Evolutionary conservation across 2,888 invertebrate species (phyloP), one percentile per base, ranked within the genome.

Genomic region (Chouioia cunea): DNA sequence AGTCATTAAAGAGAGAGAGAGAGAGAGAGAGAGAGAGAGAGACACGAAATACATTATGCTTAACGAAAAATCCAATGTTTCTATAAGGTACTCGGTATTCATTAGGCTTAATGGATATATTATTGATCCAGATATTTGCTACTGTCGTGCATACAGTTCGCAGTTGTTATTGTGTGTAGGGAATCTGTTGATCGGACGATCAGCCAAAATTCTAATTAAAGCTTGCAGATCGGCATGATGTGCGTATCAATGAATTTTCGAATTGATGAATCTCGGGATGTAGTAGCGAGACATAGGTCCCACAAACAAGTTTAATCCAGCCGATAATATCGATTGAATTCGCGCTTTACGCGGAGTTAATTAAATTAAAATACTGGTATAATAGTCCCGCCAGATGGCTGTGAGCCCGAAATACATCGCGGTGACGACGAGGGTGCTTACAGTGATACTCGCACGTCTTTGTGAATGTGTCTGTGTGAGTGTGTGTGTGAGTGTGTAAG

Each of bases 301-400:
- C 58, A 58, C 68, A 65, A 73, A 85, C 83, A 83, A 80, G 82
- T 81, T 83, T 85, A 85, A 85, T 84, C 83, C 83, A 81, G 79
- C 82, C 80, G 83, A 85, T 85, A 85, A 84, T 83, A 84, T 85
- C 83, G 83, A 84, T 83, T 81, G 80, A 78, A 80, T 78, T 78
- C 77, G 79, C 75, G 77, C 76, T 74, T 78, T 79, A 77, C 79
- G 80, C 77, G 78, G 78, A 84, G 84, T 84, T 83, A 84, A 85
- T 85, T 84, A 84, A 84, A 84, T 84, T 83, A 84, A 85, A 85
- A 85, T 84, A 84, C 83, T 84, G 81, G 81, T 84, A 82, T 84
- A 83, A 84, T 84, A 83, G 83, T 80, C 76, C 71, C 68, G 83
- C 82, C 83, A 84, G 84, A 84, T 84, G 84, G 84, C 83, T 76